These are phyloP conservation scores for Pterobdella sp. DNA, from an alignment of 2,888 invertebrate genomes.

Conservation along the genomic window DNA sequence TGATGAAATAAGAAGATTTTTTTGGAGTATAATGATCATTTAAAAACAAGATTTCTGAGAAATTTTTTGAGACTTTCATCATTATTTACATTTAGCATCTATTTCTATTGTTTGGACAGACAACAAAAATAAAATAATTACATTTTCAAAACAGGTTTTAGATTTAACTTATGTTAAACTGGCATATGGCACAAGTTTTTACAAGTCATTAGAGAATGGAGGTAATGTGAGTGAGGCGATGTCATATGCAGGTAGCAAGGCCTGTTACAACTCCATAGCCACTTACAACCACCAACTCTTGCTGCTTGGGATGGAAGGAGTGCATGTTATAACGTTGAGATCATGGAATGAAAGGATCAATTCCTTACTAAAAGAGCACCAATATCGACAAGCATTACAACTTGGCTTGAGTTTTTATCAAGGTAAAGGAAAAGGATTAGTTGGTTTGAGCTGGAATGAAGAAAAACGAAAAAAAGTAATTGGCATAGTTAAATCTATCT, in stretches of 20 bases:
- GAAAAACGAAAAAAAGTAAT: constrained; percentile 37
- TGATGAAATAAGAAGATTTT: too few relatives aligned
- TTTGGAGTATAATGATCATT: too few relatives aligned
- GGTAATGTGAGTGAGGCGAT: constrained; percentile 79
- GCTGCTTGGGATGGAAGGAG: constrained; percentile 63
- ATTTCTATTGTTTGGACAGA: too few relatives aligned
- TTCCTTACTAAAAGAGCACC: constrained; percentile 54
- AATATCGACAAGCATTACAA: constrained; percentile 58
- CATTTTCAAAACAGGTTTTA: constrained; percentile 31
- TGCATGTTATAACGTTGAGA: constrained; percentile 56
- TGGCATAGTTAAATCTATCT: background rate
- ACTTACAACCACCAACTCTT: constrained; percentile 64
- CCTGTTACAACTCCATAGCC: constrained; percentile 67
- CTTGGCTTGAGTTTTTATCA: constrained; percentile 60
- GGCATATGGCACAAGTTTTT: constrained; percentile 49
- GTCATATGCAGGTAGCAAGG: constrained; percentile 66
- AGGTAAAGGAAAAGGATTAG: constrained; percentile 60
- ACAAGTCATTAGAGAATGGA: constrained; percentile 78
- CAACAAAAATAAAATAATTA: too few relatives aligned
- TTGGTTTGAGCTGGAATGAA: constrained; percentile 45
- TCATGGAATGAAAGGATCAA: constrained; percentile 54
- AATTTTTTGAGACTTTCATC: too few relatives aligned
- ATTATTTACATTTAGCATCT: too few relatives aligned
- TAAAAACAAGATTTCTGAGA: too few relatives aligned
- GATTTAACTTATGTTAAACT: constrained; percentile 31